Conservation (phyloP, 2,888 invertebrate genomes). For the Ophioninae sp. region DNA sequence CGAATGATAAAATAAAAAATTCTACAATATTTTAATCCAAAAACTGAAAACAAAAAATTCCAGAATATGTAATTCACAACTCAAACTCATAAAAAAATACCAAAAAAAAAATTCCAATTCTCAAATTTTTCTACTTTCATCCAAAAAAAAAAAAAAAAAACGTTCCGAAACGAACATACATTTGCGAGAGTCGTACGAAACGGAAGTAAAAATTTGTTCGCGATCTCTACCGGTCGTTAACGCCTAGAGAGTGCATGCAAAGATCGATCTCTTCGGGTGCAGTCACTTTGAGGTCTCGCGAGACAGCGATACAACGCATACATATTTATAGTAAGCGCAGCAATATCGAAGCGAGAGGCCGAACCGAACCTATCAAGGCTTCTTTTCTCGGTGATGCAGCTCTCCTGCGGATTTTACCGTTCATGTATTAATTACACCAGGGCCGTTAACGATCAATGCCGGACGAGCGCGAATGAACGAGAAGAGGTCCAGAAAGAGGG, state of each 20-base stretch:
- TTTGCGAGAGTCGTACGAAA: background rate
- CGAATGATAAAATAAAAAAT: no score
- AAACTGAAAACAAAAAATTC: no score
- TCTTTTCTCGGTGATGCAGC: slow-evolving; percentile 41
- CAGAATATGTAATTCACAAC: no score
- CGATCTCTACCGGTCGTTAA: background rate
- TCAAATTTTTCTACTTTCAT: no score
- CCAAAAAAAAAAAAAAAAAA: no score
- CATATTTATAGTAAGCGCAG: slow-evolving; percentile 73
- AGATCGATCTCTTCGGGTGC: slow-evolving; percentile 17
- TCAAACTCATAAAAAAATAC: no score
- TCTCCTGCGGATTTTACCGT: slow-evolving; percentile 68
- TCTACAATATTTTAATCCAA: no score
- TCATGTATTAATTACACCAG: slow-evolving; percentile 76
- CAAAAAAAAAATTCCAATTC: no score
- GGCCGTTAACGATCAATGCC: slow-evolving; percentile 69
- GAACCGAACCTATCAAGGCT: slow-evolving; percentile 36
- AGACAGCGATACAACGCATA: slow-evolving; percentile 71
- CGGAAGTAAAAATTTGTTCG: background rate
- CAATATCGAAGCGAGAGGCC: slow-evolving; percentile 15
- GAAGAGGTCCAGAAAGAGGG: slow-evolving; percentile 45
- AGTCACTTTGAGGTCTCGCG: slow-evolving; percentile 47
- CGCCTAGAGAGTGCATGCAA: background rate
- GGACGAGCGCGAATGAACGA: slow-evolving; percentile 46
- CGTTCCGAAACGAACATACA: no score